Percentiles rank a stretch among this genome's conserved stretches.
Conservation (phyloP, 1,140 invertebrate species). For the Mesaphorura yosii region DNA sequence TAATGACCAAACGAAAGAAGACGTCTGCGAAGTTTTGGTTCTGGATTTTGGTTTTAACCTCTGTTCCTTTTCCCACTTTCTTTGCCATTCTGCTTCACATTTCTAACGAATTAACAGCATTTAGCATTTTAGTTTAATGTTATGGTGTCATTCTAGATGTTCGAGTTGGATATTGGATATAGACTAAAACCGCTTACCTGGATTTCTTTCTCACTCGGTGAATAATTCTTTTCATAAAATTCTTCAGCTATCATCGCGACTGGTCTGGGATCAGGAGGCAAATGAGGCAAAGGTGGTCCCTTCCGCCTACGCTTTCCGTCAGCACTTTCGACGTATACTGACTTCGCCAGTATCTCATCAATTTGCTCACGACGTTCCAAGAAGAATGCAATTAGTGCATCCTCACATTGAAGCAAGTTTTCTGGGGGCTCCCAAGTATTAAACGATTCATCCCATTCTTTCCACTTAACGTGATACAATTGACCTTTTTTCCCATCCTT, state of each 20-base stretch:
- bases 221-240: constrained; percentile 10
- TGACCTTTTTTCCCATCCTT: constrained; percentile 12
- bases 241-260: constrained; percentile 15
- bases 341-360: constrained; percentile 29
- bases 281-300: not conserved
- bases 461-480: constrained; percentile 28
- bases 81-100: not conserved
- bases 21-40: not conserved
- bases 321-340: constrained; percentile 26
- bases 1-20: not conserved
- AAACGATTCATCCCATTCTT: constrained; percentile 21
- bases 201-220: constrained; percentile 15
- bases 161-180: not conserved
- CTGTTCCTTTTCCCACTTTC: not conserved
- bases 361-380: constrained; percentile 2
- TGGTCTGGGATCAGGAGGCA: constrained; percentile 27
- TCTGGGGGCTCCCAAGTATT: constrained; percentile 27
- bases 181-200: constrained; percentile 7
- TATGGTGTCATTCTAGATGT: too few species aligned
- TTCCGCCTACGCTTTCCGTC: constrained; percentile 15
- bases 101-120: not conserved
- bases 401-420: constrained; percentile 21
- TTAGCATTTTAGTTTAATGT: too few species aligned
- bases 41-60: not conserved
- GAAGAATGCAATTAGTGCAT: constrained; percentile 16